Evolutionary conservation across 2,113 vertebrate genomes (phyloP).

Genomic region (Dicerorhinus sumatrensis): DNA sequence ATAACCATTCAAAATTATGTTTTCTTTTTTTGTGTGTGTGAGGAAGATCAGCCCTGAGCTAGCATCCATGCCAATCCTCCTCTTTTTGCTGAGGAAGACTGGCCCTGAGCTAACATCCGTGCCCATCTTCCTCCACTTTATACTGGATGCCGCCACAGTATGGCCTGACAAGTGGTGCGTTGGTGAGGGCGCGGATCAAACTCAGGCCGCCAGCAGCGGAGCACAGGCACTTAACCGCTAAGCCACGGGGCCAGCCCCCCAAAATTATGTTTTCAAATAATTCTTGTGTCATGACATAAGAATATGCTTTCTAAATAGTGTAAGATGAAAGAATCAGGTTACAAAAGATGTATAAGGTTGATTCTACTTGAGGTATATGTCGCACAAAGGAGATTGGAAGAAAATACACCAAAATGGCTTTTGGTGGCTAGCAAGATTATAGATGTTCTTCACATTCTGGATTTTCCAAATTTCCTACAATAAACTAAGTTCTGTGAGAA

Average conservation of each 20-base stretch:
- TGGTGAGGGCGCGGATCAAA: too few relatives aligned
- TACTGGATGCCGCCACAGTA: too few relatives aligned
- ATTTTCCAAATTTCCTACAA: constrained; percentile 38
- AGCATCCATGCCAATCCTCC: too few relatives aligned
- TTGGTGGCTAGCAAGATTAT: background rate
- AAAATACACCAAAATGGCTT: background rate
- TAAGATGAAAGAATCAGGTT: background rate
- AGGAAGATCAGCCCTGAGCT: too few relatives aligned
- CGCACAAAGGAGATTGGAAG: background rate
- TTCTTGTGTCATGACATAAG: background rate
- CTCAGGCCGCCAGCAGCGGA: too few relatives aligned
- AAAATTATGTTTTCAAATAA: constrained; percentile 31
- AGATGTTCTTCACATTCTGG: constrained; percentile 30
- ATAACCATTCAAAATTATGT: constrained; percentile 22
- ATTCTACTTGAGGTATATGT: background rate
- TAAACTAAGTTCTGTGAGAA: background rate
- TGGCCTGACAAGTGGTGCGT: too few relatives aligned
- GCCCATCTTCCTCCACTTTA: too few relatives aligned
- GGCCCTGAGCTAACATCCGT: too few relatives aligned
- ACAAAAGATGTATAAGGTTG: background rate
- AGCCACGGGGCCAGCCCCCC: too few relatives aligned
- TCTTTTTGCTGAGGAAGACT: too few relatives aligned
- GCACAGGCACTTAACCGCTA: too few relatives aligned
- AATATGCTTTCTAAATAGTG: background rate
- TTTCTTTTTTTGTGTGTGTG: background rate